Percentiles rank a stretch among this genome's conserved stretches.
phyloP scores from a whole-genome alignment of 2,888 invertebrate genomes.

The Germaria angustata region DNA sequence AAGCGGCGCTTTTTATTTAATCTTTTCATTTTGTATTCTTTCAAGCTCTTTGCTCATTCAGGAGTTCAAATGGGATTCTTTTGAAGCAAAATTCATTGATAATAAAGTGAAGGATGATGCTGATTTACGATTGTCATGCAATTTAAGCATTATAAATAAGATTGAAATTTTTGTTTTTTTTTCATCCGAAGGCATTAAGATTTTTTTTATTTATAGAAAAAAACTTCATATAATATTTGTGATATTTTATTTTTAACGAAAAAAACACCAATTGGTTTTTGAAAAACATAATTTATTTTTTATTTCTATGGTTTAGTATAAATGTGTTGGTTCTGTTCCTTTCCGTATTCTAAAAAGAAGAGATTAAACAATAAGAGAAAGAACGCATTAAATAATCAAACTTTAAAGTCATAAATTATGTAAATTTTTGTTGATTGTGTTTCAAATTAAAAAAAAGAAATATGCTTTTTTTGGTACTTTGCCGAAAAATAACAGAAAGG shows the following conservation, averaged over 20 bases:
- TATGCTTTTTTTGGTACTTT: neutral
- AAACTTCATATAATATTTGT: no score
- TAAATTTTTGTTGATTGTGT: conserved; percentile 22
- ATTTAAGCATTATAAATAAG: conserved; percentile 59
- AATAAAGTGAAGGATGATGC: conserved; percentile 48
- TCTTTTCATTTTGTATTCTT: conserved; percentile 44
- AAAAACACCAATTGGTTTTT: neutral
- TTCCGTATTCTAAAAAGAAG: neutral
- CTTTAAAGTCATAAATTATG: conserved; percentile 48
- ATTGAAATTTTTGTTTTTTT: conserved; percentile 19
- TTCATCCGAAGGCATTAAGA: neutral
- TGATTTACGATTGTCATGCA: conserved; percentile 66
- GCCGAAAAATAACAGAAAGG: neutral
- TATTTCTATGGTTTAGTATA: neutral
- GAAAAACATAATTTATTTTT: conserved; percentile 15
- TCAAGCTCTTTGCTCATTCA: neutral
- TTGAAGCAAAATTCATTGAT: conserved; percentile 41
- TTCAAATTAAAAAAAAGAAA: conserved; percentile 21
- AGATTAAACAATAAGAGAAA: neutral
- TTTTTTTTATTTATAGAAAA: neutral
- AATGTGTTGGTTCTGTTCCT: neutral
- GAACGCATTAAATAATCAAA: conserved; percentile 11
- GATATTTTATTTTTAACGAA: neutral
- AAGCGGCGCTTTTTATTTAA: conserved; percentile 53
- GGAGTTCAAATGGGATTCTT: conserved; percentile 27